phyloP scores from a whole-genome alignment of 1,140 invertebrate species.

The Apis mellifera region Amel_HAv3.1 CM009941.2:13471501-13472000 shows the following conservation, averaged over 20 bases:
- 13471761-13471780: too few species aligned
- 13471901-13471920: too few species aligned
- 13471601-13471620: constrained; percentile 5
- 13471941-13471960: too few species aligned
- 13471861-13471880: too few species aligned
- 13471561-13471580: constrained; percentile 38
- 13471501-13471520: background rate
- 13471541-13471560: constrained; percentile 15
- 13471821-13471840: too few species aligned
- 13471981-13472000: too few species aligned
- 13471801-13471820: too few species aligned
- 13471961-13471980: too few species aligned
- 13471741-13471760: background rate
- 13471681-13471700: constrained; percentile 79
- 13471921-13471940: too few species aligned
- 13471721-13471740: constrained; percentile 40
- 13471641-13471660: constrained; percentile 81
- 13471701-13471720: constrained; percentile 38
- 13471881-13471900: too few species aligned
- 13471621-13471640: constrained; percentile 36
- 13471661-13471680: constrained; percentile 79
- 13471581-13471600: constrained; percentile 32
- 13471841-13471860: too few species aligned
- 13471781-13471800: too few species aligned
- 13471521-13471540: constrained; percentile 13